Conservation (phyloP, 2,888 invertebrate genomes). For the Eupithecia subumbrata region DNA sequence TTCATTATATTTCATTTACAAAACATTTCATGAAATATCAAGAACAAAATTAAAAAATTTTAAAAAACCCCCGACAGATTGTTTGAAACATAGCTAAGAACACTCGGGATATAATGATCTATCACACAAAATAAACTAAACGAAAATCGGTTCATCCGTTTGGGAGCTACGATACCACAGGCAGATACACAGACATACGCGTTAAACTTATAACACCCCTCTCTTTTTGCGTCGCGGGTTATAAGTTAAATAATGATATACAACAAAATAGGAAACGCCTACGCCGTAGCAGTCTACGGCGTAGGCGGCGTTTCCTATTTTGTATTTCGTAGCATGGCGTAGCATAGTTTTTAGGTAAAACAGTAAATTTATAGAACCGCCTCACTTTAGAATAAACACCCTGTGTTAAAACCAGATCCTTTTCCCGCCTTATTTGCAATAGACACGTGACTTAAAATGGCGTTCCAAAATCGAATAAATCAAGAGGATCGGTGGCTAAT, state of each 20-base stretch:
- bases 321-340: conserved; percentile 19
- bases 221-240: no score
- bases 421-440: conserved; percentile 63
- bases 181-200: no score
- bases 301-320: conserved; percentile 3
- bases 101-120: no score
- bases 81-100: no score
- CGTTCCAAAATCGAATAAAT: conserved; percentile 76
- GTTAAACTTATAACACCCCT: no score
- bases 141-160: no score
- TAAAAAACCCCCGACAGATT: no score
- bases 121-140: no score
- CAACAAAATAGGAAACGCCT: conserved; percentile 13
- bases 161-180: no score
- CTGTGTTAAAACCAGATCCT: conserved; percentile 52
- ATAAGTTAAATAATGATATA: not conserved
- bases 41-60: no score
- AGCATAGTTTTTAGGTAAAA: not conserved
- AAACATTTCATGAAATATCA: no score
- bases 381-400: conserved; percentile 40
- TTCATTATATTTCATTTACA: not conserved
- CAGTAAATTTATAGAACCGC: not conserved
- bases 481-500: conserved; percentile 78
- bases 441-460: conserved; percentile 77
- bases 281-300: conserved; percentile 19